These are phyloP conservation scores for Rhinopomastus cyanomelas DNA, from an alignment of 2,113 vertebrate species.

Conservation along the genomic window DNA sequence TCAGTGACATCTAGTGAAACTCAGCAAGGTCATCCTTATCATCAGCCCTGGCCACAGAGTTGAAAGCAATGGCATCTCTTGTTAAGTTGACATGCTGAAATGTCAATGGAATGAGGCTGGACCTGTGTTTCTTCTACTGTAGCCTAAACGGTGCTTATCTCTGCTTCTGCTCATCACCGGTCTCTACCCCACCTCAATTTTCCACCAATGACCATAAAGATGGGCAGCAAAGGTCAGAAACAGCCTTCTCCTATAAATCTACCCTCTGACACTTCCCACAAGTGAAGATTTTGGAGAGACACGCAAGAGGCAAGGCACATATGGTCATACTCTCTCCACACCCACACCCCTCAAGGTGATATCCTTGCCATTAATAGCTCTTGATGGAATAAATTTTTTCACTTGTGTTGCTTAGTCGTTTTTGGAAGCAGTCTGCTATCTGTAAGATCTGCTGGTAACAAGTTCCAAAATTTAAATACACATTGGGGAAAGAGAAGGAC, in stretches of 20 bases:
- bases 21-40: neutral
- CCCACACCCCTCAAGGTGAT: neutral
- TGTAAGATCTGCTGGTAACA: neutral
- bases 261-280: neutral
- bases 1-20: neutral
- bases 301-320: neutral
- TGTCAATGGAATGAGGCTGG: neutral
- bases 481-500: neutral
- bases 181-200: neutral
- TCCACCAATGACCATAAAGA: neutral
- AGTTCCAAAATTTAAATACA: neutral
- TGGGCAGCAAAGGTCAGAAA: accelerated
- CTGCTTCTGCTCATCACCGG: neutral
- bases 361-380: conserved; percentile 11
- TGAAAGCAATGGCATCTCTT: neutral
- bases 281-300: neutral
- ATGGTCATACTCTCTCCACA: neutral
- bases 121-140: neutral
- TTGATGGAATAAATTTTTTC: neutral
- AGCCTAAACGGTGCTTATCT: neutral
- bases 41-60: neutral
- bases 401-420: neutral
- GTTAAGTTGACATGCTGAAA: neutral
- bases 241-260: neutral
- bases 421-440: neutral